phyloP scores from a whole-genome alignment of 2,888 invertebrate genomes.

The Drosophila neoperkinsi region DNA sequence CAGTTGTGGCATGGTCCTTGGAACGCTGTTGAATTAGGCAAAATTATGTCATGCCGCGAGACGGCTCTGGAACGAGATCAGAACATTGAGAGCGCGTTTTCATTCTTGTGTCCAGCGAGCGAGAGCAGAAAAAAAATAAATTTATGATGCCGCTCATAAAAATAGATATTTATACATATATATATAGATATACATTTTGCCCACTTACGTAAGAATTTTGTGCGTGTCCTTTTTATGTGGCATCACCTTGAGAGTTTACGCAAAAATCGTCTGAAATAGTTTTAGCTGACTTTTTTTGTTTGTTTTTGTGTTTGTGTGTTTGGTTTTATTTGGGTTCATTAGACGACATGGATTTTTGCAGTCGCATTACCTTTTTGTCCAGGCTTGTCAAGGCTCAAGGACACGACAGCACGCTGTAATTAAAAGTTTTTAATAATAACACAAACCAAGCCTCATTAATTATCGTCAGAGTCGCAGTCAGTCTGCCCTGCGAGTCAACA shows the following conservation, averaged over 20 bases:
- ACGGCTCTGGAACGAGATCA: constrained; percentile 73
- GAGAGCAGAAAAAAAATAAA: constrained; percentile 22
- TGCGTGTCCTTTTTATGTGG: constrained; percentile 49
- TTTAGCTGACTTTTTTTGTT: constrained; percentile 55
- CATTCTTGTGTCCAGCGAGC: constrained; percentile 56
- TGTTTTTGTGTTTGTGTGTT: not conserved
- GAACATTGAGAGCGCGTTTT: constrained; percentile 77
- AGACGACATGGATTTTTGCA: constrained; percentile 46
- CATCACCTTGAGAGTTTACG: constrained; percentile 73
- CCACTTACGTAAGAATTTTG: constrained; percentile 72
- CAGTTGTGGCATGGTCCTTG: constrained; percentile 57
- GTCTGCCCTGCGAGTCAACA: not conserved
- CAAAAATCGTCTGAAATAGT: constrained; percentile 66
- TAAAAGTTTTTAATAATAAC: constrained; percentile 74
- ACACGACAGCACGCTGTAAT: constrained; percentile 53
- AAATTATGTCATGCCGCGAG: constrained; percentile 76
- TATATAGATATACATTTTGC: too few relatives aligned
- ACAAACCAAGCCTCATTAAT: constrained; percentile 63
- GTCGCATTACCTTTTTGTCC: constrained; percentile 21
- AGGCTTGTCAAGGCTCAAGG: constrained; percentile 49
- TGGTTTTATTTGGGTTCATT: constrained; percentile 60
- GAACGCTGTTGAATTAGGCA: constrained; percentile 65
- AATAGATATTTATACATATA: constrained; percentile 40
- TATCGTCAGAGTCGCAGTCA: constrained; percentile 38
- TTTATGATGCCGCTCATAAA: constrained; percentile 71